These are phyloP conservation scores for Nephila pilipes DNA, from an alignment of 1,140 invertebrate species.

Conservation along the genomic window DNA sequence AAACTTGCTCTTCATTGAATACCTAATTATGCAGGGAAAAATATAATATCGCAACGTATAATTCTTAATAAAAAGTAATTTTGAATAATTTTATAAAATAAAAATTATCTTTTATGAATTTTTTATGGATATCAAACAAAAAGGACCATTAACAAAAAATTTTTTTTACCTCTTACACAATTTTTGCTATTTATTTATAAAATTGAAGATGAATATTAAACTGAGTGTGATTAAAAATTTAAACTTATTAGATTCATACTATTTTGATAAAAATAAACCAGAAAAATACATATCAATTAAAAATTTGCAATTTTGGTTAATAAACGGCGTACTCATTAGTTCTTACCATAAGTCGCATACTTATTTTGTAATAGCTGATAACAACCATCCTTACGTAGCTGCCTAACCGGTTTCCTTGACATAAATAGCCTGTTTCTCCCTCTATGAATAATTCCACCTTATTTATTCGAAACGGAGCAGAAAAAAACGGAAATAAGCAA, in stretches of 20 bases:
- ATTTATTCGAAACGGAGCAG: constrained; percentile 2
- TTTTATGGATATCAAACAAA: background rate
- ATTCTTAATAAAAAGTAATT: too few species aligned
- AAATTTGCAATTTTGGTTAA: background rate
- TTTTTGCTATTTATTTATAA: too few species aligned
- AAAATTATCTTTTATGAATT: background rate
- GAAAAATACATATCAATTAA: background rate
- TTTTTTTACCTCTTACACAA: too few species aligned
- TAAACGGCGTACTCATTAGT: background rate
- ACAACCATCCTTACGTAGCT: background rate
- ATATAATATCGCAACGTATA: too few species aligned
- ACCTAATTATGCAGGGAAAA: too few species aligned
- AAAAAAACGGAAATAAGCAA: background rate
- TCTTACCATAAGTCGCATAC: background rate
- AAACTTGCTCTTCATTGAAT: too few species aligned
- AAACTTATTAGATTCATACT: too few species aligned
- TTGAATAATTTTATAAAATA: too few species aligned
- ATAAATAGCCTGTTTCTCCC: constrained; percentile 28
- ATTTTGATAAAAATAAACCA: background rate
- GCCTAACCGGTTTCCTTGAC: constrained; percentile 53
- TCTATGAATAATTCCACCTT: constrained; percentile 31
- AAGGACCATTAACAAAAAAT: too few species aligned
- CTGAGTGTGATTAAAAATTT: too few species aligned
- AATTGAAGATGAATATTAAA: too few species aligned
- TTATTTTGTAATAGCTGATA: background rate